Evolutionary conservation across 2,888 invertebrate genomes (phyloP).

Genomic region (Lasius fuliginosus): DNA sequence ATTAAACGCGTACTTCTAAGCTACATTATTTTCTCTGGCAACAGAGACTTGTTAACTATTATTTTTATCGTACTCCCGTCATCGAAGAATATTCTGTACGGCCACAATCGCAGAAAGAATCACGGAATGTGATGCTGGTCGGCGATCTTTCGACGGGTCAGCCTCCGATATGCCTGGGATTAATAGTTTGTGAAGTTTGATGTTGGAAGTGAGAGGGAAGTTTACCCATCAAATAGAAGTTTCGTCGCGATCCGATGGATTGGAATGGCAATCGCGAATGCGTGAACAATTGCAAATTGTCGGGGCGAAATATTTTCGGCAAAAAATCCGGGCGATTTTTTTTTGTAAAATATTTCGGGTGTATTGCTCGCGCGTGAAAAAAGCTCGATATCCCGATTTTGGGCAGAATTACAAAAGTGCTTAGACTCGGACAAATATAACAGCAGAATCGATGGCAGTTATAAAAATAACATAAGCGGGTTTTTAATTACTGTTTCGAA

Average conservation of each 20-base stretch:
- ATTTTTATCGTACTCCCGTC: background rate
- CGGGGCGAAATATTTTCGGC: background rate
- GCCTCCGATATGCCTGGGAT: conserved; percentile 27
- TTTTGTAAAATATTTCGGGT: conserved; percentile 30
- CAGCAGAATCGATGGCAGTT: background rate
- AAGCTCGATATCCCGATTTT: background rate
- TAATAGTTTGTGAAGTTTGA: conserved; percentile 48
- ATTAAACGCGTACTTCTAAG: background rate
- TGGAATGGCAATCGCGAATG: conserved; percentile 25
- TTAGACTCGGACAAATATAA: conserved; percentile 34
- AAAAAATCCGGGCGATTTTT: conserved; percentile 24
- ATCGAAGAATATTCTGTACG: background rate
- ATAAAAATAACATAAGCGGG: conserved; percentile 35
- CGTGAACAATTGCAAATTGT: conserved; percentile 17
- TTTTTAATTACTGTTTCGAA: conserved; percentile 15
- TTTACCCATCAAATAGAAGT: conserved; percentile 49
- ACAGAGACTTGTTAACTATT: too few relatives aligned
- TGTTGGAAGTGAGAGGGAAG: conserved; percentile 31
- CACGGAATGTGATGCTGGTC: background rate
- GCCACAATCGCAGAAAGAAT: conserved; percentile 25
- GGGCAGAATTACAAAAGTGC: conserved; percentile 35
- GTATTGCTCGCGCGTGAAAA: background rate
- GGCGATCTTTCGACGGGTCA: conserved; percentile 12
- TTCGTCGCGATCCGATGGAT: conserved; percentile 38
- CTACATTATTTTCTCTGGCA: conserved; percentile 5